phyloP scores from a whole-genome alignment of 2,113 vertebrate genomes.

The Accipiter cooperii region DNA sequence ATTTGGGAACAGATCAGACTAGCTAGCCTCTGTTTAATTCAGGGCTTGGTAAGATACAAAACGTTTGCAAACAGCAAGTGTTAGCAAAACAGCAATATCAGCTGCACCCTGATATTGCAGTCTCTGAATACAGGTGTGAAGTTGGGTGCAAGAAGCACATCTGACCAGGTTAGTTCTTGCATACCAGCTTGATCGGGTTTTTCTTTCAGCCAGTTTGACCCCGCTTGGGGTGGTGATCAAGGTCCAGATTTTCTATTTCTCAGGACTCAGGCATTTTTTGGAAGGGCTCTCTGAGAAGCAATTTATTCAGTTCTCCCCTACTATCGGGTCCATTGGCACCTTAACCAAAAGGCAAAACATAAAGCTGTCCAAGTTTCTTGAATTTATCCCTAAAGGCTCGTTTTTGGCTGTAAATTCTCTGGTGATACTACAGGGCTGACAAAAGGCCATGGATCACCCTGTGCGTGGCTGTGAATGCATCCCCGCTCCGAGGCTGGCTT shows the following conservation, averaged over 20 bases:
- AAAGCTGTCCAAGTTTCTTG: background rate
- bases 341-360: background rate
- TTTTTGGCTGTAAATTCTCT: background rate
- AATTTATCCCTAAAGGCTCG: background rate
- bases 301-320: background rate
- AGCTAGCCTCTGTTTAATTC: background rate
- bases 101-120: background rate
- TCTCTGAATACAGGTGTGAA: background rate
- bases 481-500: background rate
- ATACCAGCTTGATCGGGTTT: background rate
- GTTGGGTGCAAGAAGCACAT: background rate
- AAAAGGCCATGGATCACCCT: background rate
- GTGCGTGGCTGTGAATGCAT: fast-evolving
- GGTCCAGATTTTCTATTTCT: background rate
- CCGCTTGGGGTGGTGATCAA: background rate
- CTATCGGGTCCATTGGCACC: background rate
- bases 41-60: background rate
- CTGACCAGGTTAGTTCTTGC: background rate
- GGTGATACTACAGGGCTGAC: background rate
- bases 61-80: background rate
- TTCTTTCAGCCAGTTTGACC: background rate
- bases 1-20: background rate
- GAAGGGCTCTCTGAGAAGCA: background rate
- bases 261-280: fast-evolving
- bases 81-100: background rate